Evolutionary conservation across 1,140 invertebrate species (phyloP), one percentile per base, ranked within the genome.

Genomic region (Tribolium madens): DNA sequence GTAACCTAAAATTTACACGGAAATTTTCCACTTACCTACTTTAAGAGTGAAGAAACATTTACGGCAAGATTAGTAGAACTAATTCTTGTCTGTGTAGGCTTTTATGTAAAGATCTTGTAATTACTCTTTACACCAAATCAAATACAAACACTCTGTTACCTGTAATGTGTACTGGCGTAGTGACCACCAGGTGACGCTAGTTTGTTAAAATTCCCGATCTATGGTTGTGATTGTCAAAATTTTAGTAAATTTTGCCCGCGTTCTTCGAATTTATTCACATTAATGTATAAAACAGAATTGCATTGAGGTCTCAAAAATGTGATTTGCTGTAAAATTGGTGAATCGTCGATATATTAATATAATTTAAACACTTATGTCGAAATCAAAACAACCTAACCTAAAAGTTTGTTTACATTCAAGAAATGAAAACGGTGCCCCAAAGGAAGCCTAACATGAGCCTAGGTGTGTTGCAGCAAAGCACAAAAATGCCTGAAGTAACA

Each of bases 381-480:
- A n/a, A 9, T 18, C 17, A 17, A 14, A 47, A 14, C 5, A 46
- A 73, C 71, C 33, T 73, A 73, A 73, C 71, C 71, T 73, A 50
- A 73, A 73, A 73, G 50, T 73, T 57, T 73, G 71, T 73, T 73
- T 73, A 73, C 71, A 57, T 36, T 33, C 50, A 57, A 33, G 6
- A 73, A 52, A 72, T 72, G 21, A 72, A 64, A 64, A 26, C 31
- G 14, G 6, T 18, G 17, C 15, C 10, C 3, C 57, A 33, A 64
- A n/a, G 7, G 4, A 64, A 14, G 3, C 1, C 17, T 2, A 57
- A 26, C 1, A 2, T 13, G 3, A 6, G 5, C n/a, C 21, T 1
- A 64, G 3, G 10, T 64, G 14, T 13, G 52, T 18, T 21, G 17
- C 13, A n/a, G 1, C 57, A 13, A 33, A 13, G 7, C 57, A 18